These are phyloP conservation scores for Takifugu ocellatus DNA, from an alignment of 2,797 vertebrate species.

Conservation along the genomic window DNA sequence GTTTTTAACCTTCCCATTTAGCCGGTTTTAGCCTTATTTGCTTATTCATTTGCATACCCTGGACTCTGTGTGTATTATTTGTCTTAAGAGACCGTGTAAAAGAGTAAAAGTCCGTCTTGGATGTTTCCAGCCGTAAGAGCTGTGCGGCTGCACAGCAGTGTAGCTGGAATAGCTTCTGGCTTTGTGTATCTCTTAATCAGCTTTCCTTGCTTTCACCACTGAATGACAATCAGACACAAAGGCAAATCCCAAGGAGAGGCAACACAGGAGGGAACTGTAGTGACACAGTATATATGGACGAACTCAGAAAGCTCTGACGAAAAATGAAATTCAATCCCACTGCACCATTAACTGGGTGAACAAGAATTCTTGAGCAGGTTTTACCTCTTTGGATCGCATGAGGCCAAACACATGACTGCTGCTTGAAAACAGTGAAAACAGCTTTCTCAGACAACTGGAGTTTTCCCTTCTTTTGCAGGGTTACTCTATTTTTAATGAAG, in stretches of 20 bases:
- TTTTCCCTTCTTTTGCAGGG: background rate
- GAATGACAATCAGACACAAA: constrained; percentile 89
- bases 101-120: constrained; percentile 56
- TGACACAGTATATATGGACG: constrained; percentile 66
- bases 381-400: constrained; percentile 17
- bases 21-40: background rate
- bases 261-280: constrained; percentile 53
- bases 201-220: constrained; percentile 73
- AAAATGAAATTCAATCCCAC: constrained; percentile 74
- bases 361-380: constrained; percentile 46
- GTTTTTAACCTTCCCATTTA: constrained; percentile 12
- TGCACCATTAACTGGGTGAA: constrained; percentile 66
- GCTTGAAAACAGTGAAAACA: constrained; percentile 1
- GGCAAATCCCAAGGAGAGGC: constrained; percentile 70
- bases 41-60: constrained; percentile 6
- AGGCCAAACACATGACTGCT: background rate
- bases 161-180: constrained; percentile 67
- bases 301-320: constrained; percentile 78
- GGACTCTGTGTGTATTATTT: constrained; percentile 22
- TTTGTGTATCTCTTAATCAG: constrained; percentile 81
- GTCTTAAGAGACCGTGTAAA: constrained; percentile 21
- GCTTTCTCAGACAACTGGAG: constrained; percentile 3
- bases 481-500: constrained; percentile 7
- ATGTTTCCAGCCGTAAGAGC: constrained; percentile 49
- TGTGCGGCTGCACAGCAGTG: constrained; percentile 52